phyloP scores from a whole-genome alignment of 2,797 vertebrate genomes.

The Cuculus canorus region DNA sequence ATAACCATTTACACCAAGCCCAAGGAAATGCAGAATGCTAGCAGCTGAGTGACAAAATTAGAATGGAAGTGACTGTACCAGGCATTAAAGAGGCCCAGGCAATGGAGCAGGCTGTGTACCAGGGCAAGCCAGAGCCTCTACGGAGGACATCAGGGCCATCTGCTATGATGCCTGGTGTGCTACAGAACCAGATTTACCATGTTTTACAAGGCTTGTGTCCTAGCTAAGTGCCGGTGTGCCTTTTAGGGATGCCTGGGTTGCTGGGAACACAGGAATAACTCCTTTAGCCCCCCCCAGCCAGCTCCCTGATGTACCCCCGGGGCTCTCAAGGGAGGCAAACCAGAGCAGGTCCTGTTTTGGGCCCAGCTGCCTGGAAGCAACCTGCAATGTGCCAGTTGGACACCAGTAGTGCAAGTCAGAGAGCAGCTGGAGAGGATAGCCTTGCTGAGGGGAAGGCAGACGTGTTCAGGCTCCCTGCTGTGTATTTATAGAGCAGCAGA shows the following conservation, averaged over 20 bases:
- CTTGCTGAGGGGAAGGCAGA: neutral
- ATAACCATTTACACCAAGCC: neutral
- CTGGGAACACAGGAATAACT: neutral
- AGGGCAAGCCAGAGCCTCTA: neutral
- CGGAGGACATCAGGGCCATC: accelerated
- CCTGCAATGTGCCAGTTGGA: neutral
- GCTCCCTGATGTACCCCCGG: neutral
- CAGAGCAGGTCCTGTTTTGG: neutral
- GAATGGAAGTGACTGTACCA: neutral
- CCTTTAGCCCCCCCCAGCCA: neutral
- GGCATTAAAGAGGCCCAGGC: neutral
- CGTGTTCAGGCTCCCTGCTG: neutral
- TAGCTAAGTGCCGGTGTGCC: neutral
- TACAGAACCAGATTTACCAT: neutral
- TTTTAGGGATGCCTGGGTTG: neutral
- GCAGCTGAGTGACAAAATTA: neutral
- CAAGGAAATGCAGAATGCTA: neutral
- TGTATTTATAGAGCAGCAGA: neutral
- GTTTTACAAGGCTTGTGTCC: accelerated
- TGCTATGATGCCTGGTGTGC: neutral
- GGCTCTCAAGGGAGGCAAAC: neutral
- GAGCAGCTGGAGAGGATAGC: neutral
- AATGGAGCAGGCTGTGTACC: neutral
- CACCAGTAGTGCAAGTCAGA: neutral
- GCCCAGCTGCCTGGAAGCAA: neutral